Evolutionary conservation across 1,140 invertebrate species (phyloP), one percentile per base, ranked within the genome.

Genomic region (Akabosia matsudoensis): DNA sequence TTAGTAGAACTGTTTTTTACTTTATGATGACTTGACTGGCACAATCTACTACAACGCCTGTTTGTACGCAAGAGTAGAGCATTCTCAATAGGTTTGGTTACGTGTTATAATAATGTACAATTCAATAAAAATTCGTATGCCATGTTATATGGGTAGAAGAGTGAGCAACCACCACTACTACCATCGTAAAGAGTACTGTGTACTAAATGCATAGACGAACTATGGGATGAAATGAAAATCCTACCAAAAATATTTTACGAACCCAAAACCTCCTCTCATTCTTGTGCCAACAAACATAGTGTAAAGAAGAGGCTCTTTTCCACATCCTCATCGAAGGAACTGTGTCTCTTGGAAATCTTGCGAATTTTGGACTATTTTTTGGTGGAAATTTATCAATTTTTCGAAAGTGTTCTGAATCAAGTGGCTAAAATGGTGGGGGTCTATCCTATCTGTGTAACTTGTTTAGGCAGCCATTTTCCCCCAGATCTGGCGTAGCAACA

Each of bases 161-260:
- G n/a, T 45, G 37, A 45, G 37, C 10, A 56, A 56, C 54, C 10
- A 56, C 54, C 54, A 56, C 37, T 18, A 45, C 37, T 45, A 45
- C 37, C 37, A 45, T 7, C 7, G 18, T 45, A 45, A 61, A n/a
- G 54, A 70, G 70, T 70, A 64, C 70, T 54, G 16, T 37, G 70
- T n/a, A 33, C 28, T 52, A 70, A 45, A 31, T 28, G 54, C 37
- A 61, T 61, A 24, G 4, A 61, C 13, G 4, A 61, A 61, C 24
- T 10, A 67, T n/a, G 24, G 31, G 61, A 67, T 67, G 61, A 67
- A 67, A 67, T 67, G 61, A 67, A 76, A 75, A 78, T 71, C 74
- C 71, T 76, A 74, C 77, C 70, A 79, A 76, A 76, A 76, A 74
- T 76, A 78, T 74, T 76, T 79, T 76, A 76, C 72, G 75, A 79